phyloP scores from a whole-genome alignment of 2,797 vertebrate genomes.

The Syndactyla subalaris region DNA sequence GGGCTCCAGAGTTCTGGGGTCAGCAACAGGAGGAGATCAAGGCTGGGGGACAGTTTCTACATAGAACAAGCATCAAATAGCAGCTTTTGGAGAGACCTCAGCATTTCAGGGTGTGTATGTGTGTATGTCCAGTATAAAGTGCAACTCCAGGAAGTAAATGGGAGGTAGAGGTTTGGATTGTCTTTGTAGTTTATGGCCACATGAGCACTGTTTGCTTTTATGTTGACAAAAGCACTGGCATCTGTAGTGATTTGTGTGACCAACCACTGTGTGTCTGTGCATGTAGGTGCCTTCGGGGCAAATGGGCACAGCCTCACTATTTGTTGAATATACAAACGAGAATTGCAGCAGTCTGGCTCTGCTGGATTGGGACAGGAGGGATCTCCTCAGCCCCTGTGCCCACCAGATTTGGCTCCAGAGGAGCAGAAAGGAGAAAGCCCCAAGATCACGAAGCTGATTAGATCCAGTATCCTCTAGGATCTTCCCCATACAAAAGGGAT shows the following conservation, averaged over 20 bases:
- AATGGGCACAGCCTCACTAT: neutral
- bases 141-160: neutral
- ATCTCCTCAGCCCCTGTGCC: fast-evolving
- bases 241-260: neutral
- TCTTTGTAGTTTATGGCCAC: neutral
- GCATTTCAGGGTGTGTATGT: neutral
- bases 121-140: neutral
- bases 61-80: neutral
- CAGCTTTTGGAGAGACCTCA: neutral
- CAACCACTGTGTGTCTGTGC: neutral
- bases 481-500: neutral
- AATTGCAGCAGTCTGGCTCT: neutral
- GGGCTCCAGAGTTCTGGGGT: neutral
- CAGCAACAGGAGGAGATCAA: neutral
- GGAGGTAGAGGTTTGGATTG: neutral
- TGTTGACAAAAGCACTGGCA: neutral
- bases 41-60: neutral
- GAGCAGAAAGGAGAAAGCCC: neutral
- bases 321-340: neutral
- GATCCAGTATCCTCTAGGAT: neutral
- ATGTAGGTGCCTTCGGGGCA: neutral
- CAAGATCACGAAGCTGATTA: neutral
- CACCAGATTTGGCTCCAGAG: neutral
- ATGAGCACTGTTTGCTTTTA: neutral
- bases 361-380: neutral